Evolutionary conservation across 1,140 invertebrate genomes (phyloP), one percentile per base, ranked within the genome.

Genomic region (Tachypleus tridentatus): DNA sequence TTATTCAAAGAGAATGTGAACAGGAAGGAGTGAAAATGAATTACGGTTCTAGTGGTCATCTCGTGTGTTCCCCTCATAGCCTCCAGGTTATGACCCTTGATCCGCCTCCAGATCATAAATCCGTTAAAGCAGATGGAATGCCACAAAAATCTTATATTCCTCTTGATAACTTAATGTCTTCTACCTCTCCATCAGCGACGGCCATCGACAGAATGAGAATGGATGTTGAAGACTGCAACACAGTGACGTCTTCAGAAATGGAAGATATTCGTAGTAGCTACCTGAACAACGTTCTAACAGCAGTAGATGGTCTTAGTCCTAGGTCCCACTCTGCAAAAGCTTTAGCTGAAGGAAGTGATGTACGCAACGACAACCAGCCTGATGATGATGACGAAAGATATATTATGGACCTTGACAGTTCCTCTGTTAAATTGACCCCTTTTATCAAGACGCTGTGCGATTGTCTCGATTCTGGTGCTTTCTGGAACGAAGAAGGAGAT

Each of bases 1-100:
- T 87, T 72, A 87, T 97, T 69, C 92, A 96, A 78, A 82, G 87
- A 49, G 92, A 96, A 76, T 88, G 96, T 82, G 88, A 92, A 76
- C 81, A 84, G 56, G 91, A 93, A 76, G 81, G 80, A n/a, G 70
- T 80, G 49, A 69, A 71, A 61, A 57, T 71, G 29, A 68, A 66
- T 48, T 51, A 57, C 7, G 52, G 29, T 29, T 29, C 47, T 49
- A 56, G 10, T 51, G 5, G 9, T 29, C n/a, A 54, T 53, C 10
- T 50, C 63, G 49, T 29, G 29, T 11, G 10, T 61, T 58, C 63
- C 29, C 56, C 58, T 11, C 11, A 29, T 29, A 29, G 29, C 51
- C 53, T 54, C n/a, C 47, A 57, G 9, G 51, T 50, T 52, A 57
- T 59, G 3, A 8, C 48, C 49, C 11, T 62, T 47, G 56, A 66